Percentiles rank a stretch among this genome's conserved stretches.
Evolutionary conservation across 2,113 vertebrate genomes (phyloP).

Genomic region (Heteronetta atricapilla): DNA sequence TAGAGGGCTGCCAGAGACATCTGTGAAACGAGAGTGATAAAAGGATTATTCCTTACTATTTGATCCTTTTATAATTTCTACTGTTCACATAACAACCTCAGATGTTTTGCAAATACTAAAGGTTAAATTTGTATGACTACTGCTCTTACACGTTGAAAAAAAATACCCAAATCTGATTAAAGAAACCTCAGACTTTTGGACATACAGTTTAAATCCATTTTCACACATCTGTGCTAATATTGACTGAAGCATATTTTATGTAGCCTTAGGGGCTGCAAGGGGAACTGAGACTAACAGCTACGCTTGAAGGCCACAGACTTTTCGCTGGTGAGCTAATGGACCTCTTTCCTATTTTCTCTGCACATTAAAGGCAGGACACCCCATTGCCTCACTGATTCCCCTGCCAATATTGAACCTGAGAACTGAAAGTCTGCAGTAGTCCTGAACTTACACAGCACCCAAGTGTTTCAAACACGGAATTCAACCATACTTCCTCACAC

Average conservation of each 20-base stretch:
- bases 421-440: not conserved
- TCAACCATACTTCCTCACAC: not conserved
- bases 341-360: not conserved
- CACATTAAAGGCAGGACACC: not conserved
- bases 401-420: not conserved
- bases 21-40: not conserved
- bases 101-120: not conserved
- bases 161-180: not conserved
- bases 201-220: not conserved
- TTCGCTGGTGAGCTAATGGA: not conserved
- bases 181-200: not conserved
- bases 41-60: not conserved
- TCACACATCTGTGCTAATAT: not conserved
- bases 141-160: not conserved
- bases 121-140: not conserved
- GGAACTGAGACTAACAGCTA: not conserved
- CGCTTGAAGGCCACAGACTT: not conserved
- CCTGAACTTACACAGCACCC: not conserved
- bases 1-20: slow-evolving; percentile 77
- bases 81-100: not conserved
- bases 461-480: not conserved
- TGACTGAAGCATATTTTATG: not conserved
- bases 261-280: not conserved
- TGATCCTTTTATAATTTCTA: not conserved
- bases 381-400: not conserved